phyloP scores from a whole-genome alignment of 1,140 invertebrate genomes.

The Matsumurasca onukii region DNA sequence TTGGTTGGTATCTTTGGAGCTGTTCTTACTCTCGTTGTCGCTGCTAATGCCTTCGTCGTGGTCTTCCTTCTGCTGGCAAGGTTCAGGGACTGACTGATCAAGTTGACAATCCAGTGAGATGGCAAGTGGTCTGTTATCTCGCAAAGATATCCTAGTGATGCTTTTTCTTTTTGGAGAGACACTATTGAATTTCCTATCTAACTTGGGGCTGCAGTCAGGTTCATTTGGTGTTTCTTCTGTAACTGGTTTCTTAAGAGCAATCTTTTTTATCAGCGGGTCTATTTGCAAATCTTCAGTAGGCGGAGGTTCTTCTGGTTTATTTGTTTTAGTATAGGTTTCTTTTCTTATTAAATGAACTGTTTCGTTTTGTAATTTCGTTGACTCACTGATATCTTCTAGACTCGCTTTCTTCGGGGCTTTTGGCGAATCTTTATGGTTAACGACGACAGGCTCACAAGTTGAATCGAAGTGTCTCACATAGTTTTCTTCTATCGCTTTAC shows the following conservation, averaged over 20 bases:
- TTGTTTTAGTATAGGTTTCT: background rate
- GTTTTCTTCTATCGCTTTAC: too few species aligned
- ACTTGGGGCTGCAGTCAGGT: background rate
- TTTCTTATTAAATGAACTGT: background rate
- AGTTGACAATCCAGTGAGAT: slow-evolving; percentile 1
- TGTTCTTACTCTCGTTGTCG: background rate
- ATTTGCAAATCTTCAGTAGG: slow-evolving; percentile 5
- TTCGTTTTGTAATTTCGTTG: background rate
- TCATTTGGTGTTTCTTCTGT: background rate
- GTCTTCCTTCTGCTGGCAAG: background rate
- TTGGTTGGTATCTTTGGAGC: background rate
- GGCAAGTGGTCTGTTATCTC: background rate
- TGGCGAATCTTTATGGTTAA: too few species aligned
- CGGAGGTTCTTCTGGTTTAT: background rate
- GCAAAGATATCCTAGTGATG: background rate
- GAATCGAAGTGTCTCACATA: too few species aligned
- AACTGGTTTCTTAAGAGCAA: slow-evolving; percentile 7
- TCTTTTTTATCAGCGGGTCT: background rate
- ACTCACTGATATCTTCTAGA: background rate
- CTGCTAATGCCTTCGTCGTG: slow-evolving; percentile 10
- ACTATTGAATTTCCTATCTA: slow-evolving; percentile 13
- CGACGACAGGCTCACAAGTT: too few species aligned
- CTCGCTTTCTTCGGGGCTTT: too few species aligned
- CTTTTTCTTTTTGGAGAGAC: slow-evolving; percentile 9
- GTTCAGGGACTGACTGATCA: background rate